phyloP scores from a whole-genome alignment of 2,113 vertebrate species.

The Dromiciops gliroides region DNA sequence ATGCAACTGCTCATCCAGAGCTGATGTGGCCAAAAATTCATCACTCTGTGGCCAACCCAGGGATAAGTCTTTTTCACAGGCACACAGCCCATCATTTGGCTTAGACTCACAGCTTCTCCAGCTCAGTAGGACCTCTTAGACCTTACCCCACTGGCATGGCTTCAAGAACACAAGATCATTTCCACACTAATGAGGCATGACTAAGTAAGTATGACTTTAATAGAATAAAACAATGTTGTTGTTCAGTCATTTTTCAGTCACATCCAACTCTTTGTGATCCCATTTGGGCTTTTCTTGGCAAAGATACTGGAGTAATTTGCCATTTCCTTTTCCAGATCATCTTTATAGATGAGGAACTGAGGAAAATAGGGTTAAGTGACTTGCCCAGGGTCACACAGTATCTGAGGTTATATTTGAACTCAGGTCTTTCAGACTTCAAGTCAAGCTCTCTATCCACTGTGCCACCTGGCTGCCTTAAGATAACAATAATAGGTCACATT shows the following conservation, averaged over 20 bases:
- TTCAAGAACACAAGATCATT: not conserved
- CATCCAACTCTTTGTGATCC: not conserved
- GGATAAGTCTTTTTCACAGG: not conserved
- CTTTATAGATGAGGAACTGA: not conserved
- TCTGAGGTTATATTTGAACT: not conserved
- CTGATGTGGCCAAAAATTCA: not conserved
- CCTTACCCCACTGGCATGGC: not conserved
- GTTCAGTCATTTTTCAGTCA: not conserved
- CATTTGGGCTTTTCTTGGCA: not conserved
- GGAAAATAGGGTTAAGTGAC: not conserved
- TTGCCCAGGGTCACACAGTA: too few species aligned
- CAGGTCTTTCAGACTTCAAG: not conserved
- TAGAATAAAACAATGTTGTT: not conserved
- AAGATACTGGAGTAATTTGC: not conserved
- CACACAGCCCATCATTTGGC: not conserved
- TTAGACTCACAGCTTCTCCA: not conserved
- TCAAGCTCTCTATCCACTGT: not conserved
- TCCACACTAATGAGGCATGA: not conserved
- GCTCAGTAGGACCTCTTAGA: not conserved
- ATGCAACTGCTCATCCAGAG: not conserved
- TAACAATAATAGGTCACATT: not conserved
- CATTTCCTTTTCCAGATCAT: not conserved
- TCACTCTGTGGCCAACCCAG: not conserved
- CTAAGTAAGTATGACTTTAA: not conserved
- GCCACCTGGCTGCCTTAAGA: not conserved